Conservation (phyloP, 2,888 invertebrate species). For the Mellilla xanthometata region DNA sequence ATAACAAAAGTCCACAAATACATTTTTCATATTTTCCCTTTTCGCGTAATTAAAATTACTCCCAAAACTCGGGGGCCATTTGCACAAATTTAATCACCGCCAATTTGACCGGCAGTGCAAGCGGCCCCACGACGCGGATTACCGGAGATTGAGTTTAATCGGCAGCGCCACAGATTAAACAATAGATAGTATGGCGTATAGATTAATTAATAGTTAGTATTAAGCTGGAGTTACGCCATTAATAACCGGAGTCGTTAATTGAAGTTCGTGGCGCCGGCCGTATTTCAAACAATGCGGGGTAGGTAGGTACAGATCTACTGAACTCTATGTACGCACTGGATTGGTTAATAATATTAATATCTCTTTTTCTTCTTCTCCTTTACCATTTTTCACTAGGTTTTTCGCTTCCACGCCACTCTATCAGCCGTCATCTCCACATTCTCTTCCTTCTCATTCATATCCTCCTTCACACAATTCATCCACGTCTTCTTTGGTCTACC, state of each 20-base stretch:
- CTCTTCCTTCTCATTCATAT: too few relatives aligned
- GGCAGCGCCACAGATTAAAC: conserved; percentile 34
- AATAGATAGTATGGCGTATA: neutral
- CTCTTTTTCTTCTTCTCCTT: neutral
- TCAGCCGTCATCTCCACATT: too few relatives aligned
- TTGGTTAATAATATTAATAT: too few relatives aligned
- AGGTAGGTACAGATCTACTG: conserved; percentile 3
- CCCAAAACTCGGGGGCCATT: conserved; percentile 7
- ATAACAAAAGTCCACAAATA: too few relatives aligned
- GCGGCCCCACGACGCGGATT: conserved; percentile 61
- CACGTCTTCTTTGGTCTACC: too few relatives aligned
- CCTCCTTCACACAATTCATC: too few relatives aligned
- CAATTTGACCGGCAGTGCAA: conserved; percentile 30
- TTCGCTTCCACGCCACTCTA: too few relatives aligned
- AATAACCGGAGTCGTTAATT: conserved; percentile 76
- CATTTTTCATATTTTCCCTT: neutral
- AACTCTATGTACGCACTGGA: conserved; percentile 25
- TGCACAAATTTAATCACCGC: conserved; percentile 26
- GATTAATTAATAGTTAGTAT: neutral
- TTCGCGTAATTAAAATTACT: conserved; percentile 1
- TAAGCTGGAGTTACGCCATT: conserved; percentile 48
- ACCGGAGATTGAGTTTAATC: conserved; percentile 73
- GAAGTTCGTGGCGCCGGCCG: conserved; percentile 63
- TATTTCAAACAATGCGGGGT: conserved; percentile 58
- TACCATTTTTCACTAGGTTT: too few relatives aligned